Evolutionary conservation across 2,113 vertebrate genomes (phyloP).

Genomic region (Burhinus oedicnemus): DNA sequence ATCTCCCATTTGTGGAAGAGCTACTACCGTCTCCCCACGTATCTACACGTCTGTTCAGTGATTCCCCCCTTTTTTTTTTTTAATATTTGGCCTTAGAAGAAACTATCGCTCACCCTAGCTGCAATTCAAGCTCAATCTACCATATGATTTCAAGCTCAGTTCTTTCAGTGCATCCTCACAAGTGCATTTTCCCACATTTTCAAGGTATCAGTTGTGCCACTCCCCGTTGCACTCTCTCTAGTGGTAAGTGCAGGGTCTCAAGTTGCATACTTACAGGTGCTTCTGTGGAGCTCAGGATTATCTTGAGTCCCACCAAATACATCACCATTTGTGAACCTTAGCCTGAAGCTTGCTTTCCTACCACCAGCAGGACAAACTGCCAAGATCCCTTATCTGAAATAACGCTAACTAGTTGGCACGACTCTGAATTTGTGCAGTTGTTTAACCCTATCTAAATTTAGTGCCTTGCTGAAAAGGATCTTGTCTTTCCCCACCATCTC

Average conservation of each 20-base stretch:
- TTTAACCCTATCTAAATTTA: neutral
- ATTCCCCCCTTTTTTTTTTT: neutral
- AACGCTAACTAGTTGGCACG: fast-evolving
- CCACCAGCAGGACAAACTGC: neutral
- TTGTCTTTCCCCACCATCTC: neutral
- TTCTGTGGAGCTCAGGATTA: neutral
- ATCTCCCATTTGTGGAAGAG: neutral
- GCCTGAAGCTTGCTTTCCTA: neutral
- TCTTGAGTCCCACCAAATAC: neutral
- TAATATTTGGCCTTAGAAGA: neutral
- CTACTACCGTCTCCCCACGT: neutral
- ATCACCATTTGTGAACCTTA: neutral
- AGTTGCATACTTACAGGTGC: neutral
- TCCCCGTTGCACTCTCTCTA: neutral
- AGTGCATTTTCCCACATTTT: neutral
- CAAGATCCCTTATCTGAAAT: neutral
- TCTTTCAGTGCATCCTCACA: neutral
- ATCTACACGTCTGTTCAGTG: neutral
- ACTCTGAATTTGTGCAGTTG: neutral
- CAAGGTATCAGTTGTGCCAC: fast-evolving
- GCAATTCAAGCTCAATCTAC: neutral
- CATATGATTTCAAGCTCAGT: neutral
- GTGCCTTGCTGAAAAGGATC: neutral
- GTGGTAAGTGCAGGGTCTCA: neutral
- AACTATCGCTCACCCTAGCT: neutral